Evolutionary conservation across 2,797 vertebrate species (phyloP).

Genomic region (Gymnothorax reevesii): DNA sequence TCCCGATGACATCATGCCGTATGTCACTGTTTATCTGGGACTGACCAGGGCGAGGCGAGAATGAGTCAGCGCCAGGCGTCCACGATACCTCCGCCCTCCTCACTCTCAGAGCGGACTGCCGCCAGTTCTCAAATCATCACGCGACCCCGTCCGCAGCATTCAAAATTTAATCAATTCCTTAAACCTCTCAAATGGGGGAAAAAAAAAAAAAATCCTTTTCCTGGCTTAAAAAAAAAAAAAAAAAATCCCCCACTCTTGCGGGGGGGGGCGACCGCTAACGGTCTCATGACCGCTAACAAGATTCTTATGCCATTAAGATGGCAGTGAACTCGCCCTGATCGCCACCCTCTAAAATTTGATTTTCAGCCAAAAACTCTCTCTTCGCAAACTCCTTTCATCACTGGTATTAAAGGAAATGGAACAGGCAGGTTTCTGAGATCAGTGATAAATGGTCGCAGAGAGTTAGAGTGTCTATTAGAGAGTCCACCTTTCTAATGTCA

Average conservation of each 20-base stretch:
- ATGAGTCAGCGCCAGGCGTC: neutral
- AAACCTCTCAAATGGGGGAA: neutral
- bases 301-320: constrained; percentile 15
- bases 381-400: constrained; percentile 4
- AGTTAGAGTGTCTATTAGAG: too few species aligned
- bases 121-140: neutral
- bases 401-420: neutral
- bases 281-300: constrained; percentile 9
- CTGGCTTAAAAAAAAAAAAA: constrained; percentile 7
- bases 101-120: neutral
- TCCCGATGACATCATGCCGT: constrained; percentile 13
- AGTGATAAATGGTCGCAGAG: neutral
- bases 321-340: constrained; percentile 9
- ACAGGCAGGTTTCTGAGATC: constrained; percentile 19
- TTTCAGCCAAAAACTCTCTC: constrained; percentile 9
- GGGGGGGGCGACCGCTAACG: too few species aligned
- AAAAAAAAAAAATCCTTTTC: neutral
- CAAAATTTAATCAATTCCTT: neutral
- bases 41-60: neutral
- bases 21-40: constrained; percentile 18
- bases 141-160: neutral
- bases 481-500: neutral
- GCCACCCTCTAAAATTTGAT: neutral
- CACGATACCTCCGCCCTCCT: neutral
- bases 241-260: neutral